Conservation (phyloP, 2,797 vertebrate species). For the Phataginus tetradactyla region DNA sequence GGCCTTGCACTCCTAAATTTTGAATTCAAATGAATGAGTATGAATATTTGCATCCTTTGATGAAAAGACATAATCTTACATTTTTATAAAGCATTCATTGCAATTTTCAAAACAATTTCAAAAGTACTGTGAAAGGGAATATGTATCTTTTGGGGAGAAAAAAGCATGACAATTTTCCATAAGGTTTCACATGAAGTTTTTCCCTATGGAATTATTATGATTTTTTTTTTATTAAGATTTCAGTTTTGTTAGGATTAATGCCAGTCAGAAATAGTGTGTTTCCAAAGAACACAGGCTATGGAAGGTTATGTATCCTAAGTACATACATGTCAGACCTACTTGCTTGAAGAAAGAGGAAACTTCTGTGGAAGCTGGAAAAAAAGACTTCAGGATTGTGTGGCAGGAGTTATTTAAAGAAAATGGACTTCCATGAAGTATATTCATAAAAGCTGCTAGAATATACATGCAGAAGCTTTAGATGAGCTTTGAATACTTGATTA, state of each 20-base stretch:
- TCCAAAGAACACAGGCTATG: conserved; percentile 46
- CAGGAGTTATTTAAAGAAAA: background rate
- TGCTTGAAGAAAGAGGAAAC: conserved; percentile 28
- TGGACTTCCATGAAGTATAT: background rate
- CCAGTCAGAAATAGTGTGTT: conserved; percentile 56
- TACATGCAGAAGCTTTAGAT: background rate
- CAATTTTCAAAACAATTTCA: conserved; percentile 42
- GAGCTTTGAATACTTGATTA: background rate
- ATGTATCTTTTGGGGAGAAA: background rate
- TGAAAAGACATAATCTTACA: background rate
- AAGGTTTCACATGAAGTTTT: conserved; percentile 15
- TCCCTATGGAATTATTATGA: background rate
- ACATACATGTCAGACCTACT: background rate
- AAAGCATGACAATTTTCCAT: background rate
- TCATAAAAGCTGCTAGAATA: background rate
- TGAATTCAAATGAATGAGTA: background rate
- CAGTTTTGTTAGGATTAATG: conserved; percentile 57
- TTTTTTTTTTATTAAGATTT: conserved; percentile 61
- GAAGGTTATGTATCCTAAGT: conserved; percentile 1
- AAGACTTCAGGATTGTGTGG: background rate
- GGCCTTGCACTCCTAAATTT: background rate
- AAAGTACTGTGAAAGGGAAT: conserved; percentile 23
- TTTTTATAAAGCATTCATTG: background rate
- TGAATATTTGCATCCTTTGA: background rate
- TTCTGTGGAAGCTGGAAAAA: conserved; percentile 16